Evolutionary conservation across 2,888 invertebrate species (phyloP), one percentile per base, ranked within the genome.

Genomic region (Schizaphis graminum): DNA sequence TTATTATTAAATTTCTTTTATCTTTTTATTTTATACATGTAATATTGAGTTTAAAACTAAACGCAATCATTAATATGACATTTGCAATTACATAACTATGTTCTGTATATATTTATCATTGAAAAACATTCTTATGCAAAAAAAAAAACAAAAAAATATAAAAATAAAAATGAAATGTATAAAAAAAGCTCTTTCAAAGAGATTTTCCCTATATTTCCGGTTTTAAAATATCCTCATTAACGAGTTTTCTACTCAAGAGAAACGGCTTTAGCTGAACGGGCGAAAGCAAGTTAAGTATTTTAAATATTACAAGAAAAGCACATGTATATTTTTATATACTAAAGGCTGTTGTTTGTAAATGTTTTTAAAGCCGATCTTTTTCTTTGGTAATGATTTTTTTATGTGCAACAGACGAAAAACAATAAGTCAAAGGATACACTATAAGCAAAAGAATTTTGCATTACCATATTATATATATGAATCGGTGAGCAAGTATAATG

Each of bases 211-310:
- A 28, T 67, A 21, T 28, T 90, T 93, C 57, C 47, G 77, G 91
- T 91, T 86, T 94, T 85, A 86, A 94, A 94, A 91, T 91, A 90
- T 94, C 57, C 85, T 94, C 94, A 94, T 94, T 94, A 94, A 91
- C 90, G 44, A 90, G 86, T 91, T 86, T 61, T 94, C 21, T 91
- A 86, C 90, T 86, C 85, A 47, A 93, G 35, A 47, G 57, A 88
- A 88, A 88, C 44, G 41, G 88, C 28, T 88, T 77, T 92, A 88
- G 61, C 8, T 21, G 61, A 92, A 88, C 35, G 41, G 28, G 88
- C 26, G 67, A 56, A 77, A 49, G 77, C 53, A 77, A 89, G 88
- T 93, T 89, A 93, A 93, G 67, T 93, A 89, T 93, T 93, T 93
- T 77, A 77, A 93, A 93, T 89, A 77, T 89, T 93, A 93, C 88